Conservation (phyloP, 2,888 invertebrate genomes). For the Escarpia spicata region DNA sequence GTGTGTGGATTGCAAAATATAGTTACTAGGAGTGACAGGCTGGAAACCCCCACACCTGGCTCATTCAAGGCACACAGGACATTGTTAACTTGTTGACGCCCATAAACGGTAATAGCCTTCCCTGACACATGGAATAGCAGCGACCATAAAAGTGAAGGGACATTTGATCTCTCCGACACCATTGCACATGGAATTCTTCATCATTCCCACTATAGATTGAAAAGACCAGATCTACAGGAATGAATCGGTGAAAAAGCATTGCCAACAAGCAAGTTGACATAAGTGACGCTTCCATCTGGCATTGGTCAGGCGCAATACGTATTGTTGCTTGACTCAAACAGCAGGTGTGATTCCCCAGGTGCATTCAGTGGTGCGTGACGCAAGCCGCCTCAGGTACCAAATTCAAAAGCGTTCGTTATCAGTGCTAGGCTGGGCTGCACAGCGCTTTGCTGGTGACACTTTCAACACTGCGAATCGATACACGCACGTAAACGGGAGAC, state of each 20-base stretch:
- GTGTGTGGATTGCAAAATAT: not conserved
- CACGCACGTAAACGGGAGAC: not conserved
- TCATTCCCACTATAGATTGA: not conserved
- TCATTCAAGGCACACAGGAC: not conserved
- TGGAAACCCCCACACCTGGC: not conserved
- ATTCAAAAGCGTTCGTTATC: not conserved
- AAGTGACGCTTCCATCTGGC: not conserved
- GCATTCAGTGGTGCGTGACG: not conserved
- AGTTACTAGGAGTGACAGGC: not conserved
- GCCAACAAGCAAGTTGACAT: not conserved
- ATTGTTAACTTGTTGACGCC: not conserved
- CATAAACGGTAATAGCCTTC: conserved; percentile 13
- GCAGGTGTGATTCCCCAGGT: conserved; percentile 16
- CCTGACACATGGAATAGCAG: not conserved
- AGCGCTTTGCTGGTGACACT: not conserved
- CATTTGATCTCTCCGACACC: not conserved
- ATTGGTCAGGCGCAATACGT: not conserved
- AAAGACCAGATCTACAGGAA: not conserved
- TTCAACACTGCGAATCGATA: not conserved
- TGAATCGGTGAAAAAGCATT: not conserved
- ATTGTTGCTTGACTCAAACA: not conserved
- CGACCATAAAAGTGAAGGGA: not conserved
- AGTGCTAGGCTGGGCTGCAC: not conserved
- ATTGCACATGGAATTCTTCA: not conserved
- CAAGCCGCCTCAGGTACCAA: not conserved